phyloP scores from a whole-genome alignment of 2,888 invertebrate species.

The Molanna angustata region DNA sequence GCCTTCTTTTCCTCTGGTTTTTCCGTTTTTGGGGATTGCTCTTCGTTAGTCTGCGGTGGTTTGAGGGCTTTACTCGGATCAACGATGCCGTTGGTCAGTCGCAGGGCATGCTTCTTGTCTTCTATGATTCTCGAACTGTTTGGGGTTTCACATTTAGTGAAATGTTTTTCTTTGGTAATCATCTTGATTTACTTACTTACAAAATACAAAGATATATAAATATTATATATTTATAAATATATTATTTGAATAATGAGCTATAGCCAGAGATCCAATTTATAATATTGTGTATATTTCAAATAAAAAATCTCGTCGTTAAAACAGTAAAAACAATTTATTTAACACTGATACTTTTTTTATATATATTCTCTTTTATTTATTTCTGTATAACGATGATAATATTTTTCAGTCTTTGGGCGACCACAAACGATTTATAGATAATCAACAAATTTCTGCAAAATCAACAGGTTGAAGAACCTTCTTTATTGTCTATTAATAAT shows the following conservation, averaged over 20 bases:
- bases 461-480: too few species aligned
- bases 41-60: constrained; percentile 44
- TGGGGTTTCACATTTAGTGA: constrained; percentile 51
- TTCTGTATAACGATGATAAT: too few species aligned
- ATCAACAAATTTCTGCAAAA: too few species aligned
- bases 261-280: too few species aligned
- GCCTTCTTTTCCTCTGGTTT: constrained; percentile 38
- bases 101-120: constrained; percentile 39
- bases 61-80: constrained; percentile 43
- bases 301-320: too few species aligned
- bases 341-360: too few species aligned
- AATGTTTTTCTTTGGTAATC: constrained; percentile 43
- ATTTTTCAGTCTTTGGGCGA: too few species aligned
- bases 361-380: too few species aligned
- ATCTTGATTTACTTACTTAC: constrained; percentile 25
- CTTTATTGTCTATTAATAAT: too few species aligned
- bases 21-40: constrained; percentile 46
- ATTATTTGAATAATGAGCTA: neutral
- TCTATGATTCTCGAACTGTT: constrained; percentile 54
- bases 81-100: constrained; percentile 24
- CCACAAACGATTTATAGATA: too few species aligned
- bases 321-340: too few species aligned
- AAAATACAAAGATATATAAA: neutral
- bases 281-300: too few species aligned
- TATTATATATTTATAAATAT: neutral